Base-by-base conservation (phyloP, 1,140 invertebrate species). In the Metaphire vulgaris region DNA sequence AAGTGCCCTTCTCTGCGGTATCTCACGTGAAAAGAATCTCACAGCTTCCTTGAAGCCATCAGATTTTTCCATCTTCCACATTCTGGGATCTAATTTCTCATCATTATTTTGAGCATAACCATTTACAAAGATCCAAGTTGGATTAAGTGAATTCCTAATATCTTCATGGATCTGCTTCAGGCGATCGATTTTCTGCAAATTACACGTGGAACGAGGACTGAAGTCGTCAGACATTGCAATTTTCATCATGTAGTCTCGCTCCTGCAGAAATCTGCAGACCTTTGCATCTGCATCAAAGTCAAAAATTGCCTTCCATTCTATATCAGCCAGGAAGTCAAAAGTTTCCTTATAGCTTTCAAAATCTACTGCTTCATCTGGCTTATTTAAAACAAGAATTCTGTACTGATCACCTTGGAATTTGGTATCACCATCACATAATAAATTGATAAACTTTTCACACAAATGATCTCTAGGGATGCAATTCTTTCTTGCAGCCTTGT, bases 31-130 rank as follows among this genome's bases (percentile, higher is more conserved):
- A 41, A 78, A 81, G 68, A 79, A 79, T 34, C 78, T 56, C 21
- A 82, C 67, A 15, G 75, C 75, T 41, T 83, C 79, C 75, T 80
- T 82, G 69, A 81, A 81, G 1, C 79, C 80, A 56, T 73, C 78
- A 56, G 79, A 79, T 72, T 79, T 79, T 41, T 80, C 76, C 41
- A 70, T 74, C 64, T 82, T 83, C 82, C 82, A 83, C 2, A 81
- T 76, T 21, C 74, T 65, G 30, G 80, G 31, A 70, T 69, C 74
- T 12, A 30, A 21, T 71, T 78, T 68, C 16, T 74, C 33, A 32
- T 29, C 64, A 67, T 68, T 65, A 15, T 21, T 30, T 6, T 16
- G 16, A 68, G 21, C 68, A 32, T 75, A 68, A 68, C 74, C 74
- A 68, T 75, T 75, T 1, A 75, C 74, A 75, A 75, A 75, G 30